Percentiles rank a stretch among this genome's conserved stretches.
These are phyloP conservation scores for Toxostoma redivivum DNA, from an alignment of 2,113 vertebrate genomes.

Conservation along the genomic window DNA sequence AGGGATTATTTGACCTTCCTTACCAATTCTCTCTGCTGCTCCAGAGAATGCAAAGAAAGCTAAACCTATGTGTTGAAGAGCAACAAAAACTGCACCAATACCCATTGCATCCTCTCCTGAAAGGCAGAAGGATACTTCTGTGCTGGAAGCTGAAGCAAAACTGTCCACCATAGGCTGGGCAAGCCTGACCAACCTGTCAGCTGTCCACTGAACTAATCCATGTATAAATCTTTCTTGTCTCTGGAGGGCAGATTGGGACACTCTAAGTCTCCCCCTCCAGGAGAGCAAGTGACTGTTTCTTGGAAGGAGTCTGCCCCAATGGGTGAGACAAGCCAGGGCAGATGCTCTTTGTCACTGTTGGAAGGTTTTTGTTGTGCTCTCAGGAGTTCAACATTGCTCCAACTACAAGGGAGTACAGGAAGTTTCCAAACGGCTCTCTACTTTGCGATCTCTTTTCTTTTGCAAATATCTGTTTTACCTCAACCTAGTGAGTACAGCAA, in stretches of 20 bases:
- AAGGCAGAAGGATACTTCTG: background rate
- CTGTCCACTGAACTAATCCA: background rate
- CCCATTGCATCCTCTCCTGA: background rate
- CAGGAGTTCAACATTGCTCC: background rate
- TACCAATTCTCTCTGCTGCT: background rate
- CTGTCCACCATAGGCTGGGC: background rate
- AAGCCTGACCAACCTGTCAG: background rate
- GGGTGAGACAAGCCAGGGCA: constrained; percentile 3
- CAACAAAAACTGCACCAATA: background rate
- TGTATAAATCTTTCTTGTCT: background rate
- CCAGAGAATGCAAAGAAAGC: background rate
- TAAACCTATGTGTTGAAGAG: background rate
- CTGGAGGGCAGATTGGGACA: background rate
- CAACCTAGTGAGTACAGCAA: background rate
- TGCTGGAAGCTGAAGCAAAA: background rate
- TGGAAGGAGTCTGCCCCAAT: background rate
- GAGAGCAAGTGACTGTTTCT: background rate
- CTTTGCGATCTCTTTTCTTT: background rate
- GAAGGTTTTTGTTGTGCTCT: background rate
- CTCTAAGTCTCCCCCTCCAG: background rate
- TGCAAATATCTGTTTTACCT: background rate
- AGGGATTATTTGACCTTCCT: background rate
- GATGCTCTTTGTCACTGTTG: background rate
- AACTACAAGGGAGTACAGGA: background rate
- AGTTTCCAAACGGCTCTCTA: background rate